Evolutionary conservation across 2,113 vertebrate genomes (phyloP).

Genomic region (Porphyrio hochstetteri): DNA sequence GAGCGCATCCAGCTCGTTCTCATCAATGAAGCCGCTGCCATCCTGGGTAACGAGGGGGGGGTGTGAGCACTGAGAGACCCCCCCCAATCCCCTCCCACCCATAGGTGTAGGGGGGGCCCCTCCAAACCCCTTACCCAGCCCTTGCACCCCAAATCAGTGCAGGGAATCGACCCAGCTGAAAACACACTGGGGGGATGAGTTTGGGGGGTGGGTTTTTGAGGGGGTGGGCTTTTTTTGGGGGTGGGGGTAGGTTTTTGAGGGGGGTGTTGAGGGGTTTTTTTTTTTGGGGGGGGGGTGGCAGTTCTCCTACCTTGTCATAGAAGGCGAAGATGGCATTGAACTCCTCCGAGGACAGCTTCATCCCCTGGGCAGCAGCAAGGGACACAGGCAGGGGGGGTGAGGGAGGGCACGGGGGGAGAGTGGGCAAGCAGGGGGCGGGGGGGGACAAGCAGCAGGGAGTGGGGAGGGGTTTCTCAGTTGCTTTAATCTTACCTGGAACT

Average conservation of each 20-base stretch:
- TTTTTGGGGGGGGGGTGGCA: rapidly evolving
- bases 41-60: constrained; percentile 75
- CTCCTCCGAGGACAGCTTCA: constrained; percentile 89
- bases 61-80: neutral
- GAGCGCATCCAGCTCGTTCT: constrained; percentile 92
- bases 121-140: neutral
- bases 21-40: constrained; percentile 95
- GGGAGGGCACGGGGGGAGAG: neutral
- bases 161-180: neutral
- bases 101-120: too few species aligned
- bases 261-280: too few species aligned
- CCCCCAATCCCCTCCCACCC: too few species aligned
- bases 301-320: constrained; percentile 89
- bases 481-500: constrained; percentile 87
- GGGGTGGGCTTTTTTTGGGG: too few species aligned
- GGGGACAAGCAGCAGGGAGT: too few species aligned
- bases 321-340: constrained; percentile 92
- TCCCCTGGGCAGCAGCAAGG: constrained; percentile 75
- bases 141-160: neutral
- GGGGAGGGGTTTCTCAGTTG: too few species aligned
- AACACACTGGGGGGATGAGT: too few species aligned
- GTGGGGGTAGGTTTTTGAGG: too few species aligned
- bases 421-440: neutral
- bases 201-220: too few species aligned
- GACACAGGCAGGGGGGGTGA: neutral